These are phyloP conservation scores for Rhinatrema bivittatum DNA, from an alignment of 2,797 vertebrate species.

Conservation along the genomic window DNA sequence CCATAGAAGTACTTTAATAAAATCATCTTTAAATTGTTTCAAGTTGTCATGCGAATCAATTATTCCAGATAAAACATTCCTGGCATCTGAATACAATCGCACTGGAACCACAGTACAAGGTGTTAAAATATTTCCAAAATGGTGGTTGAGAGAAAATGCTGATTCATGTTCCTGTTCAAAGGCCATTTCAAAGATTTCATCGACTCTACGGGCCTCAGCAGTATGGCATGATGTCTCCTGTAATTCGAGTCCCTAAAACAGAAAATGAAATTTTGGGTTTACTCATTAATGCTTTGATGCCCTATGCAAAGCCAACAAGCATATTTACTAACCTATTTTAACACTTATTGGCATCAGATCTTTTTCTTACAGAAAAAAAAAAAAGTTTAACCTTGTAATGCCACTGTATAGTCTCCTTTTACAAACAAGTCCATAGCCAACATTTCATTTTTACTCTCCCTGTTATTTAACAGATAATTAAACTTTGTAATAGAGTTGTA, in stretches of 20 bases:
- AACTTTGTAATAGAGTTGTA: too few species aligned
- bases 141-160: conserved; percentile 69
- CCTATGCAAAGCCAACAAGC: neutral
- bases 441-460: too few species aligned
- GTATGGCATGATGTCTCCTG: conserved; percentile 96
- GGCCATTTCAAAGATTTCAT: conserved; percentile 87
- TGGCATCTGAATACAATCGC: conserved; percentile 84
- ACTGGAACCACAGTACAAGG: conserved; percentile 79
- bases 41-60: conserved; percentile 91
- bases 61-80: conserved; percentile 85
- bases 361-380: neutral
- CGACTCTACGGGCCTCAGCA: conserved; percentile 85
- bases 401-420: too few species aligned
- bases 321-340: neutral
- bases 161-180: conserved; percentile 73
- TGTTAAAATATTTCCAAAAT: conserved; percentile 85
- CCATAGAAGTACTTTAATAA: conserved; percentile 87
- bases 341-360: neutral
- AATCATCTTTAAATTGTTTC: conserved; percentile 85
- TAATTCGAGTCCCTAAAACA: conserved; percentile 81
- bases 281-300: neutral
- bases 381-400: too few species aligned
- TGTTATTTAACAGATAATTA: too few species aligned
- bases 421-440: too few species aligned
- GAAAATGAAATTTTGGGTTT: conserved; percentile 5